These are phyloP conservation scores for Drosophila lacicola DNA, from an alignment of 2,888 invertebrate species.

Conservation along the genomic window DNA sequence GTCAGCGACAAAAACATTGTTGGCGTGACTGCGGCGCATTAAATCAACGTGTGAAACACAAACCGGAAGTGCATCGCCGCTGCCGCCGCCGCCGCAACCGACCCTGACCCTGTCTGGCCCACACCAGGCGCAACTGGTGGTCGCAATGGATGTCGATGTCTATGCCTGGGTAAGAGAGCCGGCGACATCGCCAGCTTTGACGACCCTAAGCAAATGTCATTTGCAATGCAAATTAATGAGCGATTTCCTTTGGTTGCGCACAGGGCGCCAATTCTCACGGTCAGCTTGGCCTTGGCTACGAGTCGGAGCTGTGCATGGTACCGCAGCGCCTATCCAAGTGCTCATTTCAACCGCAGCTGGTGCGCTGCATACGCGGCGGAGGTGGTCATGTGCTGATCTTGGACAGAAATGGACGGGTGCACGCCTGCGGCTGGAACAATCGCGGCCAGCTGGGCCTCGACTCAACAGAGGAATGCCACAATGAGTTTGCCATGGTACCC, in stretches of 20 bases:
- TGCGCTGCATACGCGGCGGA: constrained; percentile 90
- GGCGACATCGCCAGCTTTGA: constrained; percentile 17
- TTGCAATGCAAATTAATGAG: constrained; percentile 81
- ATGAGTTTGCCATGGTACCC: constrained; percentile 85
- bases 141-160: constrained; percentile 56
- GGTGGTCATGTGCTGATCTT: constrained; percentile 91
- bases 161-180: constrained; percentile 66
- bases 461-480: constrained; percentile 74
- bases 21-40: constrained; percentile 77
- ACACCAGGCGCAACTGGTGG: constrained; percentile 63
- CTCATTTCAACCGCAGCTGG: constrained; percentile 84
- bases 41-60: constrained; percentile 78
- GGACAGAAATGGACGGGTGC: constrained; percentile 89
- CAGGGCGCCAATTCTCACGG: constrained; percentile 95
- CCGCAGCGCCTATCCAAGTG: constrained; percentile 85
- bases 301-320: constrained; percentile 88
- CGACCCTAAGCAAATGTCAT: constrained; percentile 25
- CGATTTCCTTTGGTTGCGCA: constrained; percentile 72
- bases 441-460: constrained; percentile 89
- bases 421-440: constrained; percentile 92
- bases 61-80: constrained; percentile 72
- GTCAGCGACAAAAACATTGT: constrained; percentile 28
- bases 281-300: constrained; percentile 90
- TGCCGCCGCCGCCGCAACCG: constrained; percentile 23
- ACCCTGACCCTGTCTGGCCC: constrained; percentile 11